Base-by-base conservation (phyloP, 2,888 invertebrate genomes). In the Tholera decimalis region DNA sequence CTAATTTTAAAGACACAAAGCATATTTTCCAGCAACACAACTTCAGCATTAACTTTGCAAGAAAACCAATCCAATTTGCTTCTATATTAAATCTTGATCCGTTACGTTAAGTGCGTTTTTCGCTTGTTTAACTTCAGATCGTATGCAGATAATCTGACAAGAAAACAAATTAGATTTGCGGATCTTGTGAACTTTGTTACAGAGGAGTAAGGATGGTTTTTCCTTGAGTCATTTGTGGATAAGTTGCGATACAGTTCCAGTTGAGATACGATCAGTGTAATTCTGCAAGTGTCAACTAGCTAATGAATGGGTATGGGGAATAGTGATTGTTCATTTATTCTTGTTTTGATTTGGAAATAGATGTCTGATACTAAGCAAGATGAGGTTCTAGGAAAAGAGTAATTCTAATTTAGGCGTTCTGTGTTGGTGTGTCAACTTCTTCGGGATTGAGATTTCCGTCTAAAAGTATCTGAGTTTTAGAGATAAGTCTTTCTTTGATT, bases 281-380 rank as follows among this genome's bases (percentile, higher is more conserved):
- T 44, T 66, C 51, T 77, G 70, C 37, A 61, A 74, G 75, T 75
- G 75, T 75, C 75, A 77, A 75, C 77, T 33, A 44, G 28, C 43
- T 77, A 77, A 72, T 77, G 58, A 72, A 77, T 74, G 46, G 50
- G 49, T 46, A 59, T 58, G 50, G 47, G 60, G 66, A 37, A 46
- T 37, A 2, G 66, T 72, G 77, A 77, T 77, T 72, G 75, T 72
- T 59, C 66, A 62, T 77, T 77, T 66, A 56, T 66, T 77, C 61
- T 44, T 72, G 72, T 74, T 76, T 71, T 55, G 49, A 71, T 57
- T 56, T 60, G 33, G 56, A 65, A 76, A 74, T 74, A 74, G 77
- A 74, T 47, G 72, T 69, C 50, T 69, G 35, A 20, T 54, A 30
- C 22, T 53, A 15, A 22, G 44, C 58, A 68, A 58, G 50, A 37